Conservation (phyloP, 2,888 invertebrate genomes). For the Neoscelio sp. region DNA sequence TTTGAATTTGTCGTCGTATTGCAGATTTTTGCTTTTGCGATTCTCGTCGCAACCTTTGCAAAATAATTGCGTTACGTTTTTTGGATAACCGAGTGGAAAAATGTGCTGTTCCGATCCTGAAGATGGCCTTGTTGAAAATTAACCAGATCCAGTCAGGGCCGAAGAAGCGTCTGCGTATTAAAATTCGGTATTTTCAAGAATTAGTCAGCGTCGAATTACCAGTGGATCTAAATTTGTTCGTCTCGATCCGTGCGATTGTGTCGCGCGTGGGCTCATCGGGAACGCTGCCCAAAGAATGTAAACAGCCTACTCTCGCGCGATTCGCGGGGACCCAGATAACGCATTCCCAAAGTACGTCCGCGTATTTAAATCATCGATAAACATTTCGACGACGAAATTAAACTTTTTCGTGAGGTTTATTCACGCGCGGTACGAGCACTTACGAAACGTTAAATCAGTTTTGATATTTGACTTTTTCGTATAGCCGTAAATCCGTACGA, state of each 20-base stretch:
- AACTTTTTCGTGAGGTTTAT: constrained; percentile 4
- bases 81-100: too few relatives aligned
- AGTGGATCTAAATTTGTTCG: constrained; percentile 62
- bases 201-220: constrained; percentile 65
- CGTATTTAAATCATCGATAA: constrained; percentile 12
- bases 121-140: constrained; percentile 1
- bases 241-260: constrained; percentile 61
- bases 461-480: background rate
- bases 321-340: constrained; percentile 14
- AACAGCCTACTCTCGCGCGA: constrained; percentile 47
- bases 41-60: too few relatives aligned
- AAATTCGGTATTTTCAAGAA: constrained; percentile 62
- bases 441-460: background rate
- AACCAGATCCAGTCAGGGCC: constrained; percentile 33
- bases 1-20: too few relatives aligned
- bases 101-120: too few relatives aligned
- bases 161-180: constrained; percentile 33
- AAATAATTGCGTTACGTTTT: too few relatives aligned
- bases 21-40: too few relatives aligned
- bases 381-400: background rate
- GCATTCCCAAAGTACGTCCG: constrained; percentile 8
- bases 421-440: background rate
- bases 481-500: background rate
- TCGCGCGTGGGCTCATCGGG: constrained; percentile 62
- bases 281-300: constrained; percentile 65